Base-by-base conservation (phyloP, 2,797 vertebrate species). In the Intellagama lesueurii region DNA sequence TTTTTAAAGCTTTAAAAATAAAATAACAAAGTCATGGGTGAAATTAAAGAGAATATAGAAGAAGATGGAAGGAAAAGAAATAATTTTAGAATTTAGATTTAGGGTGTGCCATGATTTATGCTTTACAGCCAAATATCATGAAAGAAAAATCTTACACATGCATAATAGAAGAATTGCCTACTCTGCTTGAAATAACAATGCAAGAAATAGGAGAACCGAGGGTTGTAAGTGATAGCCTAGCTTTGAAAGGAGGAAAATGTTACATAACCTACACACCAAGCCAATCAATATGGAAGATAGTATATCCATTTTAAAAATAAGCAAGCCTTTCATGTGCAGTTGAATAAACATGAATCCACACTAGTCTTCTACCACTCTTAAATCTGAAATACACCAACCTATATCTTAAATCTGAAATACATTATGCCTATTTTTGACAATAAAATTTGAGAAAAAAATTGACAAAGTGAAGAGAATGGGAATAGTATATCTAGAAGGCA, bases 1-100 rank as follows among this genome's bases (percentile, higher is more conserved):
- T 94, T 94, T 93, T 82, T 86, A 91, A 89, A 69, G 30, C 64
- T 12, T 88, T 87, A 40, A 89, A 87, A 56, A 56, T 9, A 56
- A 56, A 87, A 89, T 78, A 75, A 87, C 68, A 4, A 73, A 92
- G 87, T 72, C 52, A 56, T 44, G 73, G 44, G 30, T 24, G 83
- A 60, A 75, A 85, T 82, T 83, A 84, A 66, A 90, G 56, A 88
- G 87, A 30, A 72, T 80, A 77, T 84, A 81, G 91, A 87, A 35
- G 9, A 44, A 32, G 72, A 88, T 72, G 30, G 72, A 89, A 64
- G 86, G 89, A 89, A 80, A 1, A 66, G 88, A 72, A 81, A 22
- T 1, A 70, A 17, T 68, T 83, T 83, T 49, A 78, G 32, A 83
- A 88, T 24, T 52, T 12, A 1, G 52, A 56, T 56, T 56, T 56